These are phyloP conservation scores for Phoeniculus purpureus DNA, from an alignment of 2,797 vertebrate genomes.

Conservation along the genomic window DNA sequence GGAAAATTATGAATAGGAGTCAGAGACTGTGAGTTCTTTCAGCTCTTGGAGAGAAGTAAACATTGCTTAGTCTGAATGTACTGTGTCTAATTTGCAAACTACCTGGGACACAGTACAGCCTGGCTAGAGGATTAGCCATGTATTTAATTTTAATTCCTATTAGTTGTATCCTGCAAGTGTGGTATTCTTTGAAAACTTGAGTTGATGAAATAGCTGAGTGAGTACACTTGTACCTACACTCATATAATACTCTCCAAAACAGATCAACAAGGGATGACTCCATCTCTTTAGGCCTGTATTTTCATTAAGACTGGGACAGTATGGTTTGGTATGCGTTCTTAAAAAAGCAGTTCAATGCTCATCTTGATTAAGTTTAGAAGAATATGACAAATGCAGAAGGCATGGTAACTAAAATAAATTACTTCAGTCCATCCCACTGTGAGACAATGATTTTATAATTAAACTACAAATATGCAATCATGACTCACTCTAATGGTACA, in stretches of 20 bases:
- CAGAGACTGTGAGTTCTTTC: slow-evolving; percentile 50
- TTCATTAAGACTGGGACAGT: not conserved
- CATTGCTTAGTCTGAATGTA: not conserved
- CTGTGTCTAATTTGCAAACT: slow-evolving; percentile 1
- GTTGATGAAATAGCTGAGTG: not conserved
- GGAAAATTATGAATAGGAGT: slow-evolving; percentile 32
- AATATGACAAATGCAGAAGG: slow-evolving; percentile 56
- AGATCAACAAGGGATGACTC: not conserved
- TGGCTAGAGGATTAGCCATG: not conserved
- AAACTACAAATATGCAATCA: slow-evolving; percentile 39
- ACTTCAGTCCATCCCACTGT: slow-evolving; percentile 51
- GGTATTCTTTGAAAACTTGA: not conserved
- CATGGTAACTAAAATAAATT: slow-evolving; percentile 61
- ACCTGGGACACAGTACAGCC: not conserved
- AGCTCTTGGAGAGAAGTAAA: slow-evolving; percentile 30
- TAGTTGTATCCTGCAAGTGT: not conserved
- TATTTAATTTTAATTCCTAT: slow-evolving; percentile 30
- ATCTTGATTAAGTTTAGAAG: slow-evolving; percentile 28
- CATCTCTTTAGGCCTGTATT: not conserved
- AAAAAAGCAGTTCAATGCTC: not conserved
- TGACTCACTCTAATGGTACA: slow-evolving; percentile 54
- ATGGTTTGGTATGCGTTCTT: not conserved
- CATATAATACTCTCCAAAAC: not conserved
- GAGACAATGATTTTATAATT: slow-evolving; percentile 69
- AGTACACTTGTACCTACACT: not conserved